Base-by-base conservation (phyloP, 2,888 invertebrate species). In the Parnassius glacialis region DNA sequence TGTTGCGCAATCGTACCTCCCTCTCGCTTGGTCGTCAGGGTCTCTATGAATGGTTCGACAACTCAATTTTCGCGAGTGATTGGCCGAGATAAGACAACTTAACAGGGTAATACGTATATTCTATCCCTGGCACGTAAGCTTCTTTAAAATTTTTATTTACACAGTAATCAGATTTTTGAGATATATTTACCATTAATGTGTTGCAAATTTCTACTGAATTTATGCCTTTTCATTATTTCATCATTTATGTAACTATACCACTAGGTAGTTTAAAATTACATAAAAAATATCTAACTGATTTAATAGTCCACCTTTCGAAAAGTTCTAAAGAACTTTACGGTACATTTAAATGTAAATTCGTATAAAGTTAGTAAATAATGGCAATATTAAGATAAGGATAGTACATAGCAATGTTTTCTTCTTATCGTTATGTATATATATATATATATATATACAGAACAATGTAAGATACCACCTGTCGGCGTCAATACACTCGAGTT, bases 101-200 rank as follows among this genome's bases (percentile, higher is more conserved):
- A 74, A 76, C 70, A 70, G 79, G 83, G 83, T 85, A 82, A 81
- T 13, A 48, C 73, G 78, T 67, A 70, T 68, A 73, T 83, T 75
- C 59, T 34, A 34, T 34, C 34, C 34, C 34, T 82, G 78, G 75
- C 83, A 87, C 82, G 89, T 89, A 88, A 89, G 86, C 87, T 79
- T 72, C 62, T 64, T 63, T 61, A 65, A 65, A 57, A 65, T 70
- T 61, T 65, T 59, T 34, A 9, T 41, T 13, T 41, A 16, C 34
- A 34, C 16, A 12, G 1, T 10, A 12, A 11, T 41, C 2, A 59
- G 11, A 54, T 52, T 57, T 59, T 34, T 34, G 34, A 34, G 34
- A 34, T 5, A 34, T 34, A 34, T n/a, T n/a, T 34, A 34, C 34
- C 34, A 34, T 7, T 7, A 34, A 34, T 34, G 7, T 34, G 34